Evolutionary conservation across 2,113 vertebrate genomes (phyloP).

Genomic region (Ceyx melanurus): DNA sequence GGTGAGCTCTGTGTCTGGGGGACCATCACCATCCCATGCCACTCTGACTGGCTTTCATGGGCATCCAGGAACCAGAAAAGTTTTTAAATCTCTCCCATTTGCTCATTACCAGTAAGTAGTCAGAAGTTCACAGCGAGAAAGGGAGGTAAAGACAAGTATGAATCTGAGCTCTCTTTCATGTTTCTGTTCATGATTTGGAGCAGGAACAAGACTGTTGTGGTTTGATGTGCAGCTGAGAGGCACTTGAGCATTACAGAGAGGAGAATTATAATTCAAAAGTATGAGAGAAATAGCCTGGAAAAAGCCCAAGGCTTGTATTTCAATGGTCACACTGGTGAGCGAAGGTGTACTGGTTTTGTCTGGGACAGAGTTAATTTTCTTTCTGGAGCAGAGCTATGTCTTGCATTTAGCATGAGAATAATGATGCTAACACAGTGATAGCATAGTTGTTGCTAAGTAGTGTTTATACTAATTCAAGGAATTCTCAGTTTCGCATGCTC

Average conservation of each 20-base stretch:
- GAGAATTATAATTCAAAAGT: background rate
- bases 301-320: background rate
- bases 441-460: background rate
- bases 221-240: background rate
- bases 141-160: background rate
- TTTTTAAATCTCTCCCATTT: background rate
- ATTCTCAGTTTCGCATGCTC: background rate
- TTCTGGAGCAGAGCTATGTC: background rate
- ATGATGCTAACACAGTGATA: too few species aligned
- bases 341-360: background rate
- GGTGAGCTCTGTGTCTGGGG: background rate
- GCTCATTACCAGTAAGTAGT: background rate
- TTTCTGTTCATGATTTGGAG: background rate
- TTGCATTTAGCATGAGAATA: background rate
- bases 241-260: background rate
- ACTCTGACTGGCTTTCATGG: rapidly evolving
- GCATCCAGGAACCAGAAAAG: background rate
- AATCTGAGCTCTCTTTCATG: background rate
- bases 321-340: background rate
- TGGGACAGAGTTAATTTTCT: background rate
- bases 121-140: background rate
- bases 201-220: rapidly evolving
- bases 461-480: background rate
- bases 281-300: background rate
- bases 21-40: rapidly evolving